These are phyloP conservation scores for Sarcophaga carnaria DNA, from an alignment of 2,888 invertebrate genomes.

Conservation along the genomic window DNA sequence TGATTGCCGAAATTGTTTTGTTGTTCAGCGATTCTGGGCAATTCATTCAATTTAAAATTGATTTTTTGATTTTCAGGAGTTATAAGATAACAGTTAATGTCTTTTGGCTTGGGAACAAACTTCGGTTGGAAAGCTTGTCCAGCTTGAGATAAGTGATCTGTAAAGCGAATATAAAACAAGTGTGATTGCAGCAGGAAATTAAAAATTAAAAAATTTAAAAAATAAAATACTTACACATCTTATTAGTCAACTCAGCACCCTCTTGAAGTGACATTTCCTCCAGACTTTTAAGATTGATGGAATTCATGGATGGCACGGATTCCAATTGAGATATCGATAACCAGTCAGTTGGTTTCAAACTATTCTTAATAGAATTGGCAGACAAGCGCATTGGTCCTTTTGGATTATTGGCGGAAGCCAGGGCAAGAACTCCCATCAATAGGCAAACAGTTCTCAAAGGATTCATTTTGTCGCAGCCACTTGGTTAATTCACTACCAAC, in stretches of 20 bases:
- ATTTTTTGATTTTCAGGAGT: slow-evolving; percentile 46
- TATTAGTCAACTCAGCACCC: slow-evolving; percentile 75
- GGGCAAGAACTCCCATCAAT: slow-evolving; percentile 73
- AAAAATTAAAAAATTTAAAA: not conserved
- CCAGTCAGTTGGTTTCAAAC: slow-evolving; percentile 76
- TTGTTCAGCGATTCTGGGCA: slow-evolving; percentile 69
- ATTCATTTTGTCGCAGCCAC: slow-evolving; percentile 73
- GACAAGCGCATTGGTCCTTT: slow-evolving; percentile 21
- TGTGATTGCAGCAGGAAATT: not conserved
- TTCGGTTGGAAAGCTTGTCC: slow-evolving; percentile 74
- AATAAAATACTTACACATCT: slow-evolving; percentile 74
- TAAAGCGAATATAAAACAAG: not conserved
- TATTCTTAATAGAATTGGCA: slow-evolving; percentile 68
- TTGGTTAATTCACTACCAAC: slow-evolving; percentile 59
- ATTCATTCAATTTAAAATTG: slow-evolving; percentile 71
- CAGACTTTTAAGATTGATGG: slow-evolving; percentile 73
- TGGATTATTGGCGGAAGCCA: slow-evolving; percentile 70
- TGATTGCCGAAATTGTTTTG: slow-evolving; percentile 74
- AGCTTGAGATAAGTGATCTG: slow-evolving; percentile 77
- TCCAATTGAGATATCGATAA: slow-evolving; percentile 74
- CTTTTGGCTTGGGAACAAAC: slow-evolving; percentile 72
- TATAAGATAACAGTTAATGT: slow-evolving; percentile 58
- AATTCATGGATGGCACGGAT: slow-evolving; percentile 74
- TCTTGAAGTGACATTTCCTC: slow-evolving; percentile 75
- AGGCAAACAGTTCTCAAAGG: slow-evolving; percentile 74